Evolutionary conservation across 2,113 vertebrate species (phyloP), one percentile per base, ranked within the genome.

Genomic region (Leptodactylus fuscus): DNA sequence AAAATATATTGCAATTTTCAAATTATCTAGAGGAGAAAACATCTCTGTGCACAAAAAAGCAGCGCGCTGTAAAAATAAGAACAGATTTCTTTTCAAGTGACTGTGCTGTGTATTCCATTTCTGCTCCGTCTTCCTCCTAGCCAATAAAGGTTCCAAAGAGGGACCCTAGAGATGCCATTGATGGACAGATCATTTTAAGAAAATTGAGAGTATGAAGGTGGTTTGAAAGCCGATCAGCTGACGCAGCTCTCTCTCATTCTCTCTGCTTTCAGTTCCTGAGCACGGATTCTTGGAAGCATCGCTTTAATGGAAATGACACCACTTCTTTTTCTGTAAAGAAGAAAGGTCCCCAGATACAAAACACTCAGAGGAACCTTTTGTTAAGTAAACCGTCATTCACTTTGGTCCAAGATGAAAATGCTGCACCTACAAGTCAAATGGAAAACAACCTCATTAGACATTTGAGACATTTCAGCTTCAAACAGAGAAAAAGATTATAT

Each of bases 141-240:
- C 36, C 53, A 65, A 16, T 81, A 89, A 83, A 89, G 48, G 48
- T 87, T 90, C 89, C 90, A 44, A 1, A 41, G 87, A 87, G 32
- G 87, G 79, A 89, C 85, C 87, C 88, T 7, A 80, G 79, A 85
- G 82, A 44, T 48, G 27, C 71, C 74, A 87, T 85, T 12, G 87
- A 6, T 36, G 87, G 82, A 82, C 78, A 79, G 85, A 87, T 91
- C 91, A 88, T 90, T 84, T 91, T 91, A 82, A 90, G 92, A 91
- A 90, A 93, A 89, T 75, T 69, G 86, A 91, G 91, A n/a, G 70
- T 88, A 88, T 89, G 88, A 71, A 89, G 89, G 89, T 38, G 71
- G 82, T 88, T 90, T 91, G 95, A 94, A 96, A 96, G 92, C 90
- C 22, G 93, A 95, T 95, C 93, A 41, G 91, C 65, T 83, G 89